Base-by-base conservation (phyloP, 2,888 invertebrate species). In the Cryptophagus acutangulus region DNA sequence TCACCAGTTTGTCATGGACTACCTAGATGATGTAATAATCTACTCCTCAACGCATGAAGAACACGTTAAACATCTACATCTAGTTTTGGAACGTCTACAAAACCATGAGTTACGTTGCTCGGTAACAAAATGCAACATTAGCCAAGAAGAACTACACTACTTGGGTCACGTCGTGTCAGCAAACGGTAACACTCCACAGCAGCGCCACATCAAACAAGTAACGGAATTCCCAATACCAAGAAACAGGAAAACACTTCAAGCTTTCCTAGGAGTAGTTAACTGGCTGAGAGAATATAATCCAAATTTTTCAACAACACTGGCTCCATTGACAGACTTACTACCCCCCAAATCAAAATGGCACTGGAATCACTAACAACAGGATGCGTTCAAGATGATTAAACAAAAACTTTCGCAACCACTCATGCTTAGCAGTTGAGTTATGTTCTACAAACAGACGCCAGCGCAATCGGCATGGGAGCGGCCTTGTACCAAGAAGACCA, bases 141-240 rank as follows among this genome's bases (percentile, higher is more conserved):
- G 42, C 9, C 5, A 44, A 39, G 20, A 33, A 14, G 12, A 16
- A n/a, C 24, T 45, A 3, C 35, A 18, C 26, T 50, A 33, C 33
- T 31, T 50, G 15, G 49, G 51, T 17, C 49, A 49, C 30, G 8
- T 6, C 3, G 43, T 51, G 17, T n/a, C n/a, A n/a, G n/a, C n/a
- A n/a, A n/a, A n/a, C n/a, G n/a, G n/a, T n/a, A n/a, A 20, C 24
- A n/a, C 6, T 8, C 24, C 6, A n/a, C 24, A 20, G n/a, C 6
- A 8, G 6, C 6, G 6, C 24, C 24, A 20, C 24, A 6, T 20
- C 6, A n/a, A 20, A n/a, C 24, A 20, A 20, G 24, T 20, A n/a
- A 20, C 6, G n/a, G n/a, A 6, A 20, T 20, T 20, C n/a, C 24
- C n/a, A 6, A 6, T n/a, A 8, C 24, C 24, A n/a, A 20, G n/a